A percentile compares a stretch with the other conserved stretches of the same genome.
phyloP scores from a whole-genome alignment of 2,113 vertebrate species.

The Lates calcarifer region DNA sequence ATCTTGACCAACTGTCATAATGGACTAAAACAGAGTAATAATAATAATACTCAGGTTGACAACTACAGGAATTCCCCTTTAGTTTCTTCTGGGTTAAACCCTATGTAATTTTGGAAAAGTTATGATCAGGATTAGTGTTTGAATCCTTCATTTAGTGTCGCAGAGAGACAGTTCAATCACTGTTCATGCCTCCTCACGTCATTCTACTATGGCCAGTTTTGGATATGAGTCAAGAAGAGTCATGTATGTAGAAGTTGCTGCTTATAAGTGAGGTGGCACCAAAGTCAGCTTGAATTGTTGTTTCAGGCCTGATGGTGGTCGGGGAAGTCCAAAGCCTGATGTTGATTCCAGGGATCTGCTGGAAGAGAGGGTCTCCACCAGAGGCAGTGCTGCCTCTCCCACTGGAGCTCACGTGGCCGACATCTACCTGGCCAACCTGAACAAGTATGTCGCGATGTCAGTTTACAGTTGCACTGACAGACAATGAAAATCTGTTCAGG shows the following conservation, averaged over 20 bases:
- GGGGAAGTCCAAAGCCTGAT: conserved; percentile 95
- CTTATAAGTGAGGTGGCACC: neutral
- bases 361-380: conserved; percentile 93
- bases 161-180: neutral
- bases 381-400: conserved; percentile 92
- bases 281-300: neutral
- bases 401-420: conserved; percentile 97
- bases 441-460: conserved; percentile 89
- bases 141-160: neutral
- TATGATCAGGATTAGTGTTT: neutral
- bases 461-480: neutral
- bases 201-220: neutral
- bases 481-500: neutral
- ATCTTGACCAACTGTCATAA: neutral
- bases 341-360: conserved; percentile 88
- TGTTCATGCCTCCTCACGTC: neutral
- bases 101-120: neutral
- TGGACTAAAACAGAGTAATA: neutral
- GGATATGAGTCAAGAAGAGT: neutral
- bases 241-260: neutral
- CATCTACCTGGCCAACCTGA: conserved; percentile 98
- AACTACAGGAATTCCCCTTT: neutral
- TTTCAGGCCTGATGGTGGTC: conserved; percentile 90
- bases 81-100: neutral
- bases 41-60: neutral